Evolutionary conservation across 2,113 vertebrate genomes (phyloP).

Genomic region (Silurus glanis): DNA sequence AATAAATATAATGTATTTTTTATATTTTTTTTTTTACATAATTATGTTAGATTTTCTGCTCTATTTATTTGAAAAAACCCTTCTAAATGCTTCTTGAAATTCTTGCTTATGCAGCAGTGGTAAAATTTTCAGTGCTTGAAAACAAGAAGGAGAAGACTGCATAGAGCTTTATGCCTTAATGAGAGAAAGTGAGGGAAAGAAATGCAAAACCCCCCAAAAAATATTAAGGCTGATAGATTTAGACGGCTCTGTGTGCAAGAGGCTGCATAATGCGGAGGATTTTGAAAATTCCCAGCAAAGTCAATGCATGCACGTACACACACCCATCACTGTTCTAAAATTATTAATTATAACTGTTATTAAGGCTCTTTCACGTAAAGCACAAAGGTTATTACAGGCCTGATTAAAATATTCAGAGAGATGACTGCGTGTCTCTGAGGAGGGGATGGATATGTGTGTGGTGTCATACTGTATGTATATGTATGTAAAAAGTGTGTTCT

Average conservation of each 20-base stretch:
- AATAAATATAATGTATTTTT: not conserved
- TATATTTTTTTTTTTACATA: too few species aligned
- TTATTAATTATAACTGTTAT: slow-evolving; percentile 45
- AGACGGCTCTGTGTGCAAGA: not conserved
- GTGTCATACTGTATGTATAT: slow-evolving; percentile 1
- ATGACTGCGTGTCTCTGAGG: not conserved
- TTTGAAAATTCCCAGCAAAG: not conserved
- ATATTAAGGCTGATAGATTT: not conserved
- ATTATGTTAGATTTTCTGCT: not conserved
- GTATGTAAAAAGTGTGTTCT: not conserved
- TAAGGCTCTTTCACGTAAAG: slow-evolving; percentile 43
- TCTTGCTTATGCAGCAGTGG: not conserved
- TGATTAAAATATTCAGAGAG: slow-evolving; percentile 35
- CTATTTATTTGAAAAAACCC: not conserved
- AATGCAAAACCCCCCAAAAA: too few species aligned
- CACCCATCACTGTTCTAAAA: not conserved
- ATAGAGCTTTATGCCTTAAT: not conserved
- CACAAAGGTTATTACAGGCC: slow-evolving; percentile 46
- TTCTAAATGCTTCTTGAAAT: not conserved
- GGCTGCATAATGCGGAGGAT: not conserved
- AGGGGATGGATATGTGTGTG: slow-evolving; percentile 1
- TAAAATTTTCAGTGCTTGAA: not conserved
- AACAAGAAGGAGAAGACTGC: not conserved
- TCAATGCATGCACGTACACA: not conserved
- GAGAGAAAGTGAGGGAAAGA: not conserved